Conservation (phyloP, 1,140 invertebrate genomes). For the Antheraea pernyi region DNA sequence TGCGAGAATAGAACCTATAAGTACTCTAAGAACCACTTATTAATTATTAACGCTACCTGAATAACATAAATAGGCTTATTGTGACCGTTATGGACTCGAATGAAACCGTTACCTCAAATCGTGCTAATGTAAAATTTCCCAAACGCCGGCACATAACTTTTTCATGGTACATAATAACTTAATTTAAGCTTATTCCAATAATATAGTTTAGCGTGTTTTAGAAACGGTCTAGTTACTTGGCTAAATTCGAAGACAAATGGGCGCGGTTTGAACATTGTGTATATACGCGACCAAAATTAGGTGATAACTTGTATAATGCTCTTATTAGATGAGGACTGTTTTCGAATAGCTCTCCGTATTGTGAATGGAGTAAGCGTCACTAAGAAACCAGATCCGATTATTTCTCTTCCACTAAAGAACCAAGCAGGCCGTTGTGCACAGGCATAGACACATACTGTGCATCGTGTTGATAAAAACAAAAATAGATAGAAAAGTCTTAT, state of each 20-base stretch:
- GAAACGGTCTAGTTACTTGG: background rate
- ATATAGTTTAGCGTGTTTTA: background rate
- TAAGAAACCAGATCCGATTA: no score
- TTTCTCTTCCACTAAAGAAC: no score
- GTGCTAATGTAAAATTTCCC: background rate
- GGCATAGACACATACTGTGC: no score
- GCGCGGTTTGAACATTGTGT: no score
- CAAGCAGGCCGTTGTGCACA: no score
- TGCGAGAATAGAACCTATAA: slow-evolving; percentile 22
- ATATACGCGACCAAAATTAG: no score
- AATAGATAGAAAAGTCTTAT: no score
- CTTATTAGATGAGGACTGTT: no score
- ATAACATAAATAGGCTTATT: slow-evolving; percentile 2
- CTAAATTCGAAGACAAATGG: background rate
- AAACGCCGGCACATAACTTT: background rate
- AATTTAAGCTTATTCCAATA: background rate
- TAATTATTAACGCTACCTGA: background rate
- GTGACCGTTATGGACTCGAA: background rate
- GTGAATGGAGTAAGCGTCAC: no score
- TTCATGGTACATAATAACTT: slow-evolving; percentile 1
- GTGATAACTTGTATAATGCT: no score
- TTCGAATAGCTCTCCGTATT: no score
- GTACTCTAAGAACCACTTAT: background rate
- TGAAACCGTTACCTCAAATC: background rate
- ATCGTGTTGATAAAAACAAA: no score